Evolutionary conservation across 2,113 vertebrate species (phyloP).

Genomic region (Peromyscus californicus): DNA sequence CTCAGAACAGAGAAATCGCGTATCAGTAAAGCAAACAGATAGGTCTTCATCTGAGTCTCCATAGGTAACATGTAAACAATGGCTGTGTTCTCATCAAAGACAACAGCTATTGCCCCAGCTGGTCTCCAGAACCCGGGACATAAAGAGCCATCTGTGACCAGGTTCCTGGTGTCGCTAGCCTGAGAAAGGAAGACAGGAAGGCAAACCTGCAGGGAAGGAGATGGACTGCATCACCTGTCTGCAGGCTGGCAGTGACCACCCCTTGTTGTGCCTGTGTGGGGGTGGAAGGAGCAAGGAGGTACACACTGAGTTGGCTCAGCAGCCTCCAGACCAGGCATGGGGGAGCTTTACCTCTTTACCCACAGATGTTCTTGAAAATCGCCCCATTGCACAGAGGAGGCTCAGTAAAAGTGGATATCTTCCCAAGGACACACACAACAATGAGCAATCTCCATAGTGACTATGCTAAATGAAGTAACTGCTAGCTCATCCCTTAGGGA

Average conservation of each 20-base stretch:
- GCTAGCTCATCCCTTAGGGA: not conserved
- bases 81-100: not conserved
- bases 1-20: not conserved
- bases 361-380: not conserved
- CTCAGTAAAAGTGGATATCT: not conserved
- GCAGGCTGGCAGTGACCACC: not conserved
- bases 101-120: not conserved
- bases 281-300: not conserved
- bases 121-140: not conserved
- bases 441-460: not conserved
- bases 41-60: not conserved
- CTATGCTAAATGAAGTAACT: not conserved
- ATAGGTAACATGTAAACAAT: not conserved
- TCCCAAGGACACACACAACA: not conserved
- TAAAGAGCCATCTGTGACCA: not conserved
- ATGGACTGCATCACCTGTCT: not conserved
- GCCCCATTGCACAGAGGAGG: not conserved
- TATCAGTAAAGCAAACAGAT: not conserved
- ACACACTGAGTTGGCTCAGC: not conserved
- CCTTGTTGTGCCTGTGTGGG: fast-evolving
- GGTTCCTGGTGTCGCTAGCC: not conserved
- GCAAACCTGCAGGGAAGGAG: not conserved
- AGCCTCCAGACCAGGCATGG: fast-evolving
- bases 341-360: not conserved
- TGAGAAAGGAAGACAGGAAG: not conserved